Evolutionary conservation across 1,140 invertebrate species (phyloP), one percentile per base, ranked within the genome.

Genomic region (Panulirus ornatus): DNA sequence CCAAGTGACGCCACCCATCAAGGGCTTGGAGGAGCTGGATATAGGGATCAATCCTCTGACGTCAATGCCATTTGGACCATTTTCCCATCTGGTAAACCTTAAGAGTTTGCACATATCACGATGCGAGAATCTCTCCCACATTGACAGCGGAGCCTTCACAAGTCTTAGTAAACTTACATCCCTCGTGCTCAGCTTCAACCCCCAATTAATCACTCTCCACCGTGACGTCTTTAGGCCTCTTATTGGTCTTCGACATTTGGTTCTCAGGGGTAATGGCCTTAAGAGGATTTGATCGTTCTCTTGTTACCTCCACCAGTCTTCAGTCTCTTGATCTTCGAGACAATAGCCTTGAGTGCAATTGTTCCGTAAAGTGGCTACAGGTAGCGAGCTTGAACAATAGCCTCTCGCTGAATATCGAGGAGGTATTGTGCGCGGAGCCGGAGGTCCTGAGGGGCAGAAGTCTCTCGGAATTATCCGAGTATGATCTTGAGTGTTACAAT

Each of bases 401-500:
- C 34, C 40, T 92, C 42, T 78, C 79, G n/a, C 76, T 92, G 1
- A 88, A 92, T 91, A 92, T 91, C 84, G 91, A 92, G 63, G 91
- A 92, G 42, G 82, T 92, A 16, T 81, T 81, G 44, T 92, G 91
- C 51, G 66, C 91, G 0, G 79, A 82, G 19, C 91, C 91, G 14
- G 91, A 92, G 70, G 51, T 75, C 2, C 58, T 92, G n/a, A 88
- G 40, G 47, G 91, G 91, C 47, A 91, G 84, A 40, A 88, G 83
- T 42, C 83, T 92, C 51, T 84, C 71, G 34, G 78, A 84, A 34
- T 58, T 92, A 66, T 88, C 91, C 54, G 91, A 92, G 38, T 92
- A 92, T 88, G 91, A 92, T 44, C 85, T 92, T n/a, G 82, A 87
- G 84, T 92, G 91, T 47, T 92, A 90, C 88, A 88, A 90, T 54